These are phyloP conservation scores for Dromococcyx pavoninus DNA, from an alignment of 2,797 vertebrate species.

Conservation along the genomic window DNA sequence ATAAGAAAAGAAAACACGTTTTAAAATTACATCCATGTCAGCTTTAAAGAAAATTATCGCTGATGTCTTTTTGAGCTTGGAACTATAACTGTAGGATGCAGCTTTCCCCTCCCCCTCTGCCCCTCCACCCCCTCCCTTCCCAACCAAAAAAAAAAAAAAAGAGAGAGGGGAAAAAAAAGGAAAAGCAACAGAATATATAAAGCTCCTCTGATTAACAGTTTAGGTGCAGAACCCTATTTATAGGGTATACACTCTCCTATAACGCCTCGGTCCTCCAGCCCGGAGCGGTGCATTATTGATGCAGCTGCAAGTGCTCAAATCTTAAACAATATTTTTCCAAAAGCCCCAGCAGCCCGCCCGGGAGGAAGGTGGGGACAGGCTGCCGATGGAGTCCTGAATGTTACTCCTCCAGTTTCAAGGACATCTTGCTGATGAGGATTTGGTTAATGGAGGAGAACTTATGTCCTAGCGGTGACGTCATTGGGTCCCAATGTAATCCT, in stretches of 20 bases:
- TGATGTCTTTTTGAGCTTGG: constrained; percentile 59
- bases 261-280: constrained; percentile 26
- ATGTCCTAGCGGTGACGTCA: constrained; percentile 96
- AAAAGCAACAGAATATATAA: constrained; percentile 51
- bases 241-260: constrained; percentile 13
- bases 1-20: neutral
- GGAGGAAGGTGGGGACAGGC: constrained; percentile 63
- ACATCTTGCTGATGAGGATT: constrained; percentile 97
- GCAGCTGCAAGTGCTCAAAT: constrained; percentile 64
- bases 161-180: neutral
- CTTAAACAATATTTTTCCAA: constrained; percentile 51
- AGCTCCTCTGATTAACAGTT: constrained; percentile 63
- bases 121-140: neutral
- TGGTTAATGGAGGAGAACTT: constrained; percentile 88
- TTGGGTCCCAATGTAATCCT: constrained; percentile 96
- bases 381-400: constrained; percentile 77
- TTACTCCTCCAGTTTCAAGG: constrained; percentile 92
- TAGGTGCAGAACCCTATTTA: constrained; percentile 60
- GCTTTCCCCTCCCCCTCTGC: constrained; percentile 12
- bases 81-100: constrained; percentile 43
- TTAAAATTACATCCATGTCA: constrained; percentile 57
- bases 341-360: constrained; percentile 40
- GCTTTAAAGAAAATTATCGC: constrained; percentile 36
- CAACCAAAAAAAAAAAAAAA: neutral
- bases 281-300: neutral